phyloP scores from a whole-genome alignment of 2,888 invertebrate species.

The Pimpla rufipes region DNA sequence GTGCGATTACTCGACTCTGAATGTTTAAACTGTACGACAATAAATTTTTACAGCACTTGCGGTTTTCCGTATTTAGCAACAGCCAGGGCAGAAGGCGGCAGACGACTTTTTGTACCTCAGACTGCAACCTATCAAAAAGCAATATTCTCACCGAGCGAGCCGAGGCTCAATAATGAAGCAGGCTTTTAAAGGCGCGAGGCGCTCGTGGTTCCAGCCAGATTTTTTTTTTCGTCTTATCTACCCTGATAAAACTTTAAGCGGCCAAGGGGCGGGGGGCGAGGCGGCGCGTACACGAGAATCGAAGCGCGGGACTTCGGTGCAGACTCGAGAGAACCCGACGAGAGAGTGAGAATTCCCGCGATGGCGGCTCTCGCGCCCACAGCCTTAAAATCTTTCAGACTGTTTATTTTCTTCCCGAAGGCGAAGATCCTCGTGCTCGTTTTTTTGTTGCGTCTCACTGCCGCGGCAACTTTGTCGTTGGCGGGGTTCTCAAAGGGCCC shows the following conservation, averaged over 20 bases:
- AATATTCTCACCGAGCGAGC: conserved; percentile 25
- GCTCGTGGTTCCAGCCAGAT: conserved; percentile 12
- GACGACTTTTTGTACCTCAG: conserved; percentile 8
- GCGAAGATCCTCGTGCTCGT: conserved; percentile 26
- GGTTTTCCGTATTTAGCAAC: conserved; percentile 7
- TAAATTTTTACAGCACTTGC: not conserved
- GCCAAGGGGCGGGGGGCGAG: conserved; percentile 17
- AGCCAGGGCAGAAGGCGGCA: not conserved
- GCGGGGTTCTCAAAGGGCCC: conserved; percentile 22
- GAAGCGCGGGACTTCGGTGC: conserved; percentile 29
- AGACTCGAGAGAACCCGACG: conserved; percentile 30
- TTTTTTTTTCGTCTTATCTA: conserved; percentile 31
- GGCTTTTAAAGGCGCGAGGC: conserved; percentile 40
- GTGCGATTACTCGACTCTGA: not conserved
- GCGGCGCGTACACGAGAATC: conserved; percentile 32
- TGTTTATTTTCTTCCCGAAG: conserved; percentile 42
- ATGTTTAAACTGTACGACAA: not conserved
- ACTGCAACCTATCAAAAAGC: conserved; percentile 46
- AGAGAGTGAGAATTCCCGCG: conserved; percentile 20
- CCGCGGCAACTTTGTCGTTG: conserved; percentile 37
- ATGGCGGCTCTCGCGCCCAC: conserved; percentile 11
- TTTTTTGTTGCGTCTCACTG: conserved; percentile 27
- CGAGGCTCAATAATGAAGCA: conserved; percentile 47
- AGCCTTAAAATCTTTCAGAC: conserved; percentile 38
- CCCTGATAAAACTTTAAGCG: conserved; percentile 53